These are phyloP conservation scores for Rhizomys pruinosus DNA, from an alignment of 2,113 vertebrate genomes.

Conservation along the genomic window DNA sequence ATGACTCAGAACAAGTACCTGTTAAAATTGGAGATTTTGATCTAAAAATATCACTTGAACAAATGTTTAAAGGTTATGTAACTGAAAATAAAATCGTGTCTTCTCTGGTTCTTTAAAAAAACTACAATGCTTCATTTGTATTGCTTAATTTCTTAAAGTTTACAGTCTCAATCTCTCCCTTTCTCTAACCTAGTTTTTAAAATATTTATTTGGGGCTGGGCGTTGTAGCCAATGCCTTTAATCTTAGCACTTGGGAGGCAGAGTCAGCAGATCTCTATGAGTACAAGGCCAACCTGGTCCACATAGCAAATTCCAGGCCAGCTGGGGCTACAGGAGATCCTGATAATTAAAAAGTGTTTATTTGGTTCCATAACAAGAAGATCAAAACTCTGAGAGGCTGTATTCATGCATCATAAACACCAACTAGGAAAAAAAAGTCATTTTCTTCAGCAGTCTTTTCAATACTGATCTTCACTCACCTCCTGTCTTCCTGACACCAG, in stretches of 20 bases:
- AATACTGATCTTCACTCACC: slow-evolving; percentile 40
- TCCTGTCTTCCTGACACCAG: slow-evolving; percentile 77
- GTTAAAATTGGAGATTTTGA: slow-evolving; percentile 35
- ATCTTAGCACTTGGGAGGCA: no score
- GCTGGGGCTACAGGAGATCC: no score
- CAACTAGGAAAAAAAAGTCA: slow-evolving; percentile 70
- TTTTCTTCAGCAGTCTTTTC: slow-evolving; percentile 57
- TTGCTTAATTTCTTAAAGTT: slow-evolving; percentile 15
- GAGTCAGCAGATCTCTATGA: no score
- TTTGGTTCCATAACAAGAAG: slow-evolving; percentile 42
- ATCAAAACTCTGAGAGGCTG: slow-evolving; percentile 48
- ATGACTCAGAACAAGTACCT: background rate
- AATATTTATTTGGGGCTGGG: slow-evolving; percentile 48
- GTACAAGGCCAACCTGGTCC: no score
- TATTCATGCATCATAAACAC: slow-evolving; percentile 60
- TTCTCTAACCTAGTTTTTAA: slow-evolving; percentile 6
- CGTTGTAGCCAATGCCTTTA: no score
- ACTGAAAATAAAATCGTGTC: slow-evolving; percentile 46
- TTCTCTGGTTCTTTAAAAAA: background rate
- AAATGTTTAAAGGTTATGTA: slow-evolving; percentile 46
- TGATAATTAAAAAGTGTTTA: background rate
- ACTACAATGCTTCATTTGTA: background rate
- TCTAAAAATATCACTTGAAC: slow-evolving; percentile 34
- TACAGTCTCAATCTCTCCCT: background rate
- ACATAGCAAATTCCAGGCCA: no score